Percentiles rank a stretch among this genome's conserved stretches.
phyloP scores from a whole-genome alignment of 2,888 invertebrate genomes.

The Drosophila maculinotata region DNA sequence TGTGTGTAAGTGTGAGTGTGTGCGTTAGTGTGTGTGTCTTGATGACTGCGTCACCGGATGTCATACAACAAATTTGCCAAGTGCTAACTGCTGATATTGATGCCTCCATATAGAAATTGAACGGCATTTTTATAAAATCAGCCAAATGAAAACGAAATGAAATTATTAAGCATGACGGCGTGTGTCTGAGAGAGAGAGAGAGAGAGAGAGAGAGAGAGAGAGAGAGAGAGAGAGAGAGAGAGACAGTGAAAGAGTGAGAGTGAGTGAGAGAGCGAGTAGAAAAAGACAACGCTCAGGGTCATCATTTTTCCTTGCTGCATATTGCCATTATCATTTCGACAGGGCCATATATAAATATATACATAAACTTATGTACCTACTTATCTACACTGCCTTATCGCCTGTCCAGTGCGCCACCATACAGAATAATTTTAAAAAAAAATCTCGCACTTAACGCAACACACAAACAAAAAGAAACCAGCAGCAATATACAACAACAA shows the following conservation, averaged over 20 bases:
- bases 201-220: no score
- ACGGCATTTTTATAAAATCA: slow-evolving; percentile 26
- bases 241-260: slow-evolving; percentile 1
- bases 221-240: no score
- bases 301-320: slow-evolving; percentile 10
- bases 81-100: slow-evolving; percentile 58
- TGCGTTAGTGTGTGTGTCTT: slow-evolving; percentile 8
- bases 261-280: slow-evolving; percentile 8
- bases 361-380: slow-evolving; percentile 13
- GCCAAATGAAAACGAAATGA: slow-evolving; percentile 52
- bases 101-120: slow-evolving; percentile 47
- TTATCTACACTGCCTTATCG: slow-evolving; percentile 50
- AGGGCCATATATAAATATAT: neutral
- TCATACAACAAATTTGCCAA: slow-evolving; percentile 45
- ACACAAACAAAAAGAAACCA: slow-evolving; percentile 7
- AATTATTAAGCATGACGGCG: slow-evolving; percentile 55
- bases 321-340: slow-evolving; percentile 17
- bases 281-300: slow-evolving; percentile 34
- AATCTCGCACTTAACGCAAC: no score
- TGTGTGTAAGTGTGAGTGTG: slow-evolving; percentile 7
- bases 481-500: slow-evolving; percentile 14
- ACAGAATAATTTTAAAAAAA: slow-evolving; percentile 25
- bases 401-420: slow-evolving; percentile 13
- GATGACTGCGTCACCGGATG: slow-evolving; percentile 59
- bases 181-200: no score